Evolutionary conservation across 1,140 invertebrate species (phyloP), one percentile per base, ranked within the genome.

Genomic region (Leptestheria dahalacensis): DNA sequence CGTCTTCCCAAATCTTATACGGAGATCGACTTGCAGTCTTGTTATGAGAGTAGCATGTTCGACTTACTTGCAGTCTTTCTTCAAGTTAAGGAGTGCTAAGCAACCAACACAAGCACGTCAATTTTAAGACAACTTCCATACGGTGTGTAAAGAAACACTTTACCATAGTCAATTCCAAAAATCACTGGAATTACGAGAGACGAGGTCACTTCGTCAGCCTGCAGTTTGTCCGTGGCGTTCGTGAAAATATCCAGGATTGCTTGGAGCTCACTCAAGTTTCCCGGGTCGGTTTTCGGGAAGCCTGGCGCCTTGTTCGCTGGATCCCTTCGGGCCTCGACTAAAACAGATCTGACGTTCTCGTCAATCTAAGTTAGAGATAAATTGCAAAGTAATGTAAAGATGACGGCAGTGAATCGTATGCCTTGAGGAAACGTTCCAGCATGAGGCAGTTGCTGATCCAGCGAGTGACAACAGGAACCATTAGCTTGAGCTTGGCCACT

Each of bases 401-500:
- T 28, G 3, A 21, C 9, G 52, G 26, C 52, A 25, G n/a, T n/a
- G 15, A 21, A 54, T 21, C 52, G 20, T 24, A 51, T 25, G 26
- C 25, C n/a, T 29, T 24, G 29, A 25, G n/a, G 26, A 54, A 54
- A 28, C 52, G 25, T 29, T 54, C 52, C 9, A 54, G 52, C 52
- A 54, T 54, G n/a, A 25, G 18, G 24, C 29, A 24, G 52, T 54
- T 54, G 23, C 18, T 21, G n/a, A 24, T 54, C 52, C 52, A 54
- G 3, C 52, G 3, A n/a, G 52, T 54, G 1, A 25, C 52, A 54
- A 54, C n/a, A n/a, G 52, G 23, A 54, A 11, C 21, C n/a, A 54
- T 29, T 11, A 54, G 52, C 25, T 29, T 20, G 24, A 20, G 24
- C 10, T 29, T 24, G 6, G 52, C 52, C 29, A 28, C 29, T 25